A percentile compares a stretch with the other conserved stretches of the same genome.
These are phyloP conservation scores for Chrysocyon brachyurus DNA, from an alignment of 2,797 vertebrate species.

Conservation along the genomic window DNA sequence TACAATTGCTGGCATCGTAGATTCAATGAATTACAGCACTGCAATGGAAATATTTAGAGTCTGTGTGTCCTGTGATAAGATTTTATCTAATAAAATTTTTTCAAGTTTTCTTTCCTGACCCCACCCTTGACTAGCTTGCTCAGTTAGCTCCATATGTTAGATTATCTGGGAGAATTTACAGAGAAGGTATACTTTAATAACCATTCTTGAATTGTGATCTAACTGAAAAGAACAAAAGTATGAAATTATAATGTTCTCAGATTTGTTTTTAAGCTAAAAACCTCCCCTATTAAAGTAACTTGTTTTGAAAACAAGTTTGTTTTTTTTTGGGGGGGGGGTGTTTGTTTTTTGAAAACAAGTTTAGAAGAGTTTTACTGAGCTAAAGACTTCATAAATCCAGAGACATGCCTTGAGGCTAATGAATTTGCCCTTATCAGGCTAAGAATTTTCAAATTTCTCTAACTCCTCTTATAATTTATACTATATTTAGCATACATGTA, in stretches of 20 bases:
- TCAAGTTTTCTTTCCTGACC: constrained; percentile 50
- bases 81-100: constrained; percentile 49
- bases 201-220: constrained; percentile 50
- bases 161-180: constrained; percentile 42
- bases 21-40: not conserved
- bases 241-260: constrained; percentile 29
- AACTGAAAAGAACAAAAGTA: not conserved
- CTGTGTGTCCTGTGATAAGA: not conserved
- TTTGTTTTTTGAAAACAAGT: constrained; percentile 12
- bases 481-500: constrained; percentile 16
- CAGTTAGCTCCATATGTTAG: constrained; percentile 1
- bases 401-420: constrained; percentile 30
- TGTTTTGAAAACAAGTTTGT: constrained; percentile 46
- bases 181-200: not conserved
- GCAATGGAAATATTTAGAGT: not conserved
- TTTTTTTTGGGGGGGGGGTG: too few species aligned
- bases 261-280: constrained; percentile 34
- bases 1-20: not conserved
- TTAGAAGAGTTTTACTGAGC: constrained; percentile 42
- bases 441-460: constrained; percentile 41
- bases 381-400: constrained; percentile 13
- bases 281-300: constrained; percentile 36
- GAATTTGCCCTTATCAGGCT: constrained; percentile 35
- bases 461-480: constrained; percentile 22
- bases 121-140: not conserved